Conservation (phyloP, 1,140 invertebrate species). For the Lepidostoma basale region DNA sequence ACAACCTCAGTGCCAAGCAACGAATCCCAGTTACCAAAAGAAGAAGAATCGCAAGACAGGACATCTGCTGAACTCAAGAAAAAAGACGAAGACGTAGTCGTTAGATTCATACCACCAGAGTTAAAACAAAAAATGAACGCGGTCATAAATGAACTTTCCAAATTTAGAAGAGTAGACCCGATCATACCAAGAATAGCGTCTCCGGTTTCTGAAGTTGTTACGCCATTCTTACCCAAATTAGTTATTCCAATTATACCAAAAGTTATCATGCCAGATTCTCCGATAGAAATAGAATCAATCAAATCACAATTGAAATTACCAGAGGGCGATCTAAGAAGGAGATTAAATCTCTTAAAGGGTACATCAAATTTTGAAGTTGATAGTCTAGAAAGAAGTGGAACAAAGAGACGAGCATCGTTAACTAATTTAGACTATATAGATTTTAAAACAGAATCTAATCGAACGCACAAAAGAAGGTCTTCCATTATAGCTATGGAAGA, state of each 20-base stretch:
- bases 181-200: constrained; percentile 46
- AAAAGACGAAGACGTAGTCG: constrained; percentile 47
- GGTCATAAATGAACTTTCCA: constrained; percentile 62
- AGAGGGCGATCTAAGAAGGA: constrained; percentile 18
- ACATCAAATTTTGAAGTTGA: constrained; percentile 71
- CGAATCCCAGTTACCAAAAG: background rate
- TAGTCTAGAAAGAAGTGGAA: constrained; percentile 70
- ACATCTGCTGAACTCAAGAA: constrained; percentile 31
- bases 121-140: constrained; percentile 65
- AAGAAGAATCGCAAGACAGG: background rate
- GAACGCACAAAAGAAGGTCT: constrained; percentile 35
- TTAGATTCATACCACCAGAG: constrained; percentile 52
- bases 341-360: background rate
- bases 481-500: constrained; percentile 45
- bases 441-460: constrained; percentile 23
- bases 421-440: constrained; percentile 35
- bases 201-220: constrained; percentile 47
- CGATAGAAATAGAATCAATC: constrained; percentile 12
- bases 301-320: constrained; percentile 20
- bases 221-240: constrained; percentile 43
- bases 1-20: background rate
- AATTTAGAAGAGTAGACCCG: constrained; percentile 53
- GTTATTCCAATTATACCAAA: constrained; percentile 53
- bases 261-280: constrained; percentile 52
- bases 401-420: constrained; percentile 49